Evolutionary conservation across 2,888 invertebrate genomes (phyloP), one percentile per base, ranked within the genome.

Genomic region (Artemia sinica): DNA sequence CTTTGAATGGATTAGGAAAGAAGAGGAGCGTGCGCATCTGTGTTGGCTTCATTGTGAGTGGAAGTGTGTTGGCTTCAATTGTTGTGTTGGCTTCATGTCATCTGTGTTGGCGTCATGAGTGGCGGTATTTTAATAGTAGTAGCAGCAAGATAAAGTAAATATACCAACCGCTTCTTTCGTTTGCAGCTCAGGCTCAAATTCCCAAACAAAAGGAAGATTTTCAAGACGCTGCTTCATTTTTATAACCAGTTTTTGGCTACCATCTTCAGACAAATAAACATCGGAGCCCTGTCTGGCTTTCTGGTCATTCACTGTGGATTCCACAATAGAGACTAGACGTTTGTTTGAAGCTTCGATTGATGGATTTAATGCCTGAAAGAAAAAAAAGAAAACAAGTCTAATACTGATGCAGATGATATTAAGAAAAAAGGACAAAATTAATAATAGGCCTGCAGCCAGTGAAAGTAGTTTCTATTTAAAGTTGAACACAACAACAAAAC

Each of bases 191-290:
- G 28, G 9, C 14, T 58, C 28, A 58, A 58, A 58, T n/a, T 18
- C 63, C 63, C 63, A 58, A 18, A 58, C 63, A 28, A 58, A 58
- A 9, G 63, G 63, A n/a, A 58, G 28, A 58, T 28, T 58, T 8
- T 58, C 14, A 10, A 58, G 63, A 10, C 63, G 63, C 8, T n/a
- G n/a, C 28, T 58, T 8, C 28, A 58, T 28, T 8, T n/a, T 18
- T 41, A 41, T 41, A 58, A 58, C 63, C 28, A 8, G n/a, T 8
- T 18, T 58, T 58, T 10, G 63, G 63, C 10, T 28, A 18, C 63
- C 63, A n/a, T 58, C 63, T 18, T 9, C 14, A n/a, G 63, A 18
- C 11, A 18, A 28, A n/a, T 58, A n/a, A 28, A 58, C 28, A 9
- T 58, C 1, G 63, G 63, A n/a, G 10, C 14, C 10, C 28, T 58